Conservation (phyloP, 2,113 vertebrate species). For the Antigone vipio region DNA sequence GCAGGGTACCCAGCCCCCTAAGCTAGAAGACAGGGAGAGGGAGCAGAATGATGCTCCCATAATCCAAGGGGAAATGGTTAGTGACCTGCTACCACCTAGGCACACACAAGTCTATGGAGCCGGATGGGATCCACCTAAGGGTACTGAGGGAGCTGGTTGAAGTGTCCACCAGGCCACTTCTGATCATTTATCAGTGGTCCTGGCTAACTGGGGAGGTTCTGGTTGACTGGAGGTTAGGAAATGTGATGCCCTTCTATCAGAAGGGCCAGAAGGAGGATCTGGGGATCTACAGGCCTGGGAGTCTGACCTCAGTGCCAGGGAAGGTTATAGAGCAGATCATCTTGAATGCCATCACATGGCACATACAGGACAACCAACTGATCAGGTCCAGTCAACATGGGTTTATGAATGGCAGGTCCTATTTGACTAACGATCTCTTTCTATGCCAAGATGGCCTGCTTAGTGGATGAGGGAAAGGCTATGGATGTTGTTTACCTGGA, state of each 20-base stretch:
- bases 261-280: not conserved
- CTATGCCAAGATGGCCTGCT: too few species aligned
- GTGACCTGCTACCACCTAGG: not conserved
- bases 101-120: not conserved
- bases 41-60: not conserved
- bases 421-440: too few species aligned
- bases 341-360: not conserved
- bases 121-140: not conserved
- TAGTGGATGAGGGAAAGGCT: too few species aligned
- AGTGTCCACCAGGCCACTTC: not conserved
- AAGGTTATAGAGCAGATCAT: not conserved
- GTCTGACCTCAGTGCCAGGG: too few species aligned
- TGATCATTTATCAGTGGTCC: not conserved
- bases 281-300: not conserved
- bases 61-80: not conserved
- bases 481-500: not conserved
- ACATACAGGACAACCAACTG: too few species aligned
- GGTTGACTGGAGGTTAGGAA: not conserved
- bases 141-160: not conserved
- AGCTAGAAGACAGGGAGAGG: not conserved
- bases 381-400: not conserved
- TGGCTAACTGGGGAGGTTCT: not conserved
- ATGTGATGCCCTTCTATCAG: not conserved
- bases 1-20: not conserved
- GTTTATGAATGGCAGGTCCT: not conserved